Conservation (phyloP, 2,113 vertebrate genomes). For the Chamaea fasciata region DNA sequence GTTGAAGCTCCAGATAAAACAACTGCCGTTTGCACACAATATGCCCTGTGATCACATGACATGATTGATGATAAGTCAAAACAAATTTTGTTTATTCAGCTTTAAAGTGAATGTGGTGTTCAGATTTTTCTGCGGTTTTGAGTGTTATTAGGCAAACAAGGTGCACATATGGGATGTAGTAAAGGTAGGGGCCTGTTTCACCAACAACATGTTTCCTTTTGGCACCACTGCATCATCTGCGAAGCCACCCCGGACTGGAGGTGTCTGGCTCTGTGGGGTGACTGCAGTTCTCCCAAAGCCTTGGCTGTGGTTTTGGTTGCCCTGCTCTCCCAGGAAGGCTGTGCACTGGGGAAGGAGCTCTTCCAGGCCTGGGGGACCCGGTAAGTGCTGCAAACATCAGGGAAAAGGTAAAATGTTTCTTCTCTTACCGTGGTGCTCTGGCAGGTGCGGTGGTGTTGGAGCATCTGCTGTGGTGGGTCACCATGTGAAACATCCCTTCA, state of each 20-base stretch:
- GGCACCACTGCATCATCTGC: slow-evolving; percentile 44
- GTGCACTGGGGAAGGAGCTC: too few species aligned
- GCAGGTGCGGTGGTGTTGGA: accelerated
- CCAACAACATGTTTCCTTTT: slow-evolving; percentile 56
- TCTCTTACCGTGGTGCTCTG: accelerated
- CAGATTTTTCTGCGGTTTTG: slow-evolving; percentile 68
- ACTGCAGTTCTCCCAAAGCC: neutral
- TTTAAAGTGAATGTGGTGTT: slow-evolving; percentile 72
- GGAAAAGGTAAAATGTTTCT: neutral
- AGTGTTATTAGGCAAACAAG: slow-evolving; percentile 78
- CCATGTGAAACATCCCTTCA: neutral
- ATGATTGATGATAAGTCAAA: slow-evolving; percentile 82
- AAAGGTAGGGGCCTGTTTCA: slow-evolving; percentile 64
- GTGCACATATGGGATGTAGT: slow-evolving; percentile 65
- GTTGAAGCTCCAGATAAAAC: slow-evolving; percentile 77
- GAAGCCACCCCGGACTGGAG: neutral
- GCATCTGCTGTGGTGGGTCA: accelerated
- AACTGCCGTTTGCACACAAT: slow-evolving; percentile 74
- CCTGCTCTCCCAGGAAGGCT: neutral
- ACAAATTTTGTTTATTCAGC: slow-evolving; percentile 79
- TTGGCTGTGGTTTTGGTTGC: neutral
- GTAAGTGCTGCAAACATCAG: neutral
- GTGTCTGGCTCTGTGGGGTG: accelerated
- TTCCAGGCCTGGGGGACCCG: accelerated
- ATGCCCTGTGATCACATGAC: slow-evolving; percentile 74